These are phyloP conservation scores for Taenaris catops DNA, from an alignment of 2,888 invertebrate species.

Conservation along the genomic window DNA sequence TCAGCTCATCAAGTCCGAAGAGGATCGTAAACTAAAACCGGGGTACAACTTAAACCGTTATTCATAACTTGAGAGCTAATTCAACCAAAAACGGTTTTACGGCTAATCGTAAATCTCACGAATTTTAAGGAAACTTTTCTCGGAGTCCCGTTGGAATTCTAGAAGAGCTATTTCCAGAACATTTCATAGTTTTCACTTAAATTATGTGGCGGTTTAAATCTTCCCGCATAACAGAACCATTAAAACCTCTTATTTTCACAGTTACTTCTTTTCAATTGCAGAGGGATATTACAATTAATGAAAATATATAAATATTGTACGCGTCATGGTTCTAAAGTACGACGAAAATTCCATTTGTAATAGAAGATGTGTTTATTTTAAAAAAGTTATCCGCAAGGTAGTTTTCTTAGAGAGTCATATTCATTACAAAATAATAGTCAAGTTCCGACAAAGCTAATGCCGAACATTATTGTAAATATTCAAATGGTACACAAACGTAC, in stretches of 20 bases:
- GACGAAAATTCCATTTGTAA: too few species aligned
- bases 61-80: constrained; percentile 59
- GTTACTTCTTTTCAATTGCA: too few species aligned
- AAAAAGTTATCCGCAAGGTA: too few species aligned
- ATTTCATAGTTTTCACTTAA: constrained; percentile 14
- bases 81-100: constrained; percentile 55
- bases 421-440: too few species aligned
- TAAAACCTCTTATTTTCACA: constrained; percentile 10
- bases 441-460: too few species aligned
- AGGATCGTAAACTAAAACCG: constrained; percentile 28
- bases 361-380: too few species aligned
- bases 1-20: constrained; percentile 21
- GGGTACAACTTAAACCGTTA: constrained; percentile 43
- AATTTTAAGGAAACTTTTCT: constrained; percentile 35
- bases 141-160: constrained; percentile 18
- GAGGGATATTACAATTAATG: too few species aligned
- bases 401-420: too few species aligned
- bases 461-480: too few species aligned
- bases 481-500: too few species aligned
- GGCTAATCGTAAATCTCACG: constrained; percentile 56
- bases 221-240: constrained; percentile 1
- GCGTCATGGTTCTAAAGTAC: not conserved
- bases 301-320: too few species aligned
- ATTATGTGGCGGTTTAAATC: constrained; percentile 9
- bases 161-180: constrained; percentile 15